Base-by-base conservation (phyloP, 2,888 invertebrate genomes). In the Pteria penguin region DNA sequence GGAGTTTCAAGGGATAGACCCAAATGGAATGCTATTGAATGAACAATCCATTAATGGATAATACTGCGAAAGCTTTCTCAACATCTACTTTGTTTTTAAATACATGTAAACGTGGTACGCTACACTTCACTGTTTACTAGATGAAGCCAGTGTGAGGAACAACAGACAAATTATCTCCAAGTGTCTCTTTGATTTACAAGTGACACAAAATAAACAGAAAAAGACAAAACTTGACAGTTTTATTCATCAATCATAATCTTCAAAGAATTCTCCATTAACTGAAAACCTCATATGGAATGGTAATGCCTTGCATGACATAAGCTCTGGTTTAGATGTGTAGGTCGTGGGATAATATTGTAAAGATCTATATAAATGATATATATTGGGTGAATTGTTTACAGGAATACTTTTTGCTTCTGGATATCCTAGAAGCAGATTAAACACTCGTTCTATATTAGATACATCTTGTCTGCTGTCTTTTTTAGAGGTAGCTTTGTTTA, bases 211-310 rank as follows among this genome's bases (percentile, higher is more conserved):
- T n/a, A n/a, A n/a, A n/a, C n/a, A n/a, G n/a, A n/a, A n/a, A n/a
- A n/a, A n/a, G n/a, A n/a, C n/a, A n/a, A n/a, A n/a, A n/a, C n/a
- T n/a, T n/a, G 18, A 22, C 62, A 31, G 26, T 26, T 8, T 29
- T 26, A 45, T 45, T 45, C 18, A 45, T 45, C 77, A 63, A 60
- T 75, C 75, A 36, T n/a, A n/a, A n/a, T n/a, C n/a, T n/a, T 80
- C 58, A 84, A 89, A 95, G 93, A 96, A 95, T 93, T 97, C 96
- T 0, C 97, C 96, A 78, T 95, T 94, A 81, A 96, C 93, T 22
- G 96, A 95, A 90, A 96, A 94, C 87, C 95, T 94, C 91, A 96
- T 95, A 77, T 96, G 92, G 91, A 96, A 97, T 22, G 96, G 95
- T 73, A 96, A 96, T 1, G 96, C 95, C 67, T 95, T 95, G 86